phyloP scores from a whole-genome alignment of 2,113 vertebrate species.

The Chionodraco myersi region DNA sequence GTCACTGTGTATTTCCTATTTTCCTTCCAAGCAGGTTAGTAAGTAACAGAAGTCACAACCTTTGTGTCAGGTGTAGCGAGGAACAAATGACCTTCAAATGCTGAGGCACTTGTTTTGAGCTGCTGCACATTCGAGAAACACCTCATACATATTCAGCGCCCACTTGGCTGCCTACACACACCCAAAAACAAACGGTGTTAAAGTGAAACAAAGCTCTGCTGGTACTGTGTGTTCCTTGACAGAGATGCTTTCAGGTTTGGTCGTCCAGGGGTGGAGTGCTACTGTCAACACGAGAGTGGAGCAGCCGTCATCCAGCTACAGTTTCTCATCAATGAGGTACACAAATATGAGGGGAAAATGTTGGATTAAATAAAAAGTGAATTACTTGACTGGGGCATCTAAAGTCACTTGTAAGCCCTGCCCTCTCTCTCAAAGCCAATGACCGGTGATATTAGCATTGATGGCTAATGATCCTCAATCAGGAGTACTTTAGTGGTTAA shows the following conservation, averaged over 20 bases:
- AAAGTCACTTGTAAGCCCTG: neutral
- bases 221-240: slow-evolving; percentile 87
- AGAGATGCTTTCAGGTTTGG: slow-evolving; percentile 88
- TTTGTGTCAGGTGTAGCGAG: slow-evolving; percentile 20
- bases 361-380: neutral
- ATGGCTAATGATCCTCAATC: neutral
- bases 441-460: neutral
- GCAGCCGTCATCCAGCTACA: slow-evolving; percentile 97
- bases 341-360: neutral
- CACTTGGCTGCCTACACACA: neutral
- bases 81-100: slow-evolving; percentile 32
- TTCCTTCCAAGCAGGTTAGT: slow-evolving; percentile 20
- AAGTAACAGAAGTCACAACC: slow-evolving; percentile 16
- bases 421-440: neutral
- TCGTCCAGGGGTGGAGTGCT: slow-evolving; percentile 96
- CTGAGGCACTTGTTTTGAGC: neutral
- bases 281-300: slow-evolving; percentile 96
- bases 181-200: neutral
- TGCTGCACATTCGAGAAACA: neutral
- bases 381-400: neutral
- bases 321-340: slow-evolving; percentile 87
- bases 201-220: neutral
- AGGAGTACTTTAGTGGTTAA: no score
- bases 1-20: slow-evolving; percentile 8
- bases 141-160: neutral